Conservation (phyloP, 2,888 invertebrate species). For the Caenorhabditis virilis region DNA sequence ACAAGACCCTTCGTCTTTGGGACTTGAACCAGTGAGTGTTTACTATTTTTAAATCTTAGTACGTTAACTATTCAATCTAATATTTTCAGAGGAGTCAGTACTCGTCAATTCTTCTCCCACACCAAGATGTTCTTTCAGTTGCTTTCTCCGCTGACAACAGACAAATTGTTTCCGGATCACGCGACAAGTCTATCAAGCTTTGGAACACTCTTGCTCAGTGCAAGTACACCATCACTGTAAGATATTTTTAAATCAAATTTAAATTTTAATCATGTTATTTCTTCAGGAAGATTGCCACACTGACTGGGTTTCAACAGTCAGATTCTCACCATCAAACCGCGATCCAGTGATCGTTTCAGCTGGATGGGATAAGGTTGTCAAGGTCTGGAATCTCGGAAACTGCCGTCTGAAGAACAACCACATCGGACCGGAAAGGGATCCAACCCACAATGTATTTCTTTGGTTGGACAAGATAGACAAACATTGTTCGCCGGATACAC, state of each 20-base stretch:
- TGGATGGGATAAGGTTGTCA: slow-evolving; percentile 94
- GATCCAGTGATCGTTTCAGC: slow-evolving; percentile 98
- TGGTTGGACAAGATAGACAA: no score
- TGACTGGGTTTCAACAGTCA: slow-evolving; percentile 98
- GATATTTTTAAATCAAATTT: slow-evolving; percentile 1
- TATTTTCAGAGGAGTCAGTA: slow-evolving; percentile 74
- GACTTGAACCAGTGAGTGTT: slow-evolving; percentile 83
- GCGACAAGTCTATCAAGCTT: slow-evolving; percentile 97
- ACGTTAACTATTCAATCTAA: no score
- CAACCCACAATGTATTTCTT: no score
- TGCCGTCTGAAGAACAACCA: slow-evolving; percentile 98
- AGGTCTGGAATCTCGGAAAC: slow-evolving; percentile 90
- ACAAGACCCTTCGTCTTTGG: slow-evolving; percentile 97
- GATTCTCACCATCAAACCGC: slow-evolving; percentile 96
- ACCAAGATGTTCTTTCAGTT: slow-evolving; percentile 98
- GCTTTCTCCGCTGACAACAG: slow-evolving; percentile 99
- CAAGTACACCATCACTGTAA: slow-evolving; percentile 91
- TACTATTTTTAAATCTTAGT: no score
- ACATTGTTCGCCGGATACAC: slow-evolving; percentile 94
- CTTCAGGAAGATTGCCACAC: slow-evolving; percentile 80
- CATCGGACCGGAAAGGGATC: no score
- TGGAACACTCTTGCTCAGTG: slow-evolving; percentile 99
- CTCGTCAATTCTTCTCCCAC: slow-evolving; percentile 97
- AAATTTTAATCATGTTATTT: no score
- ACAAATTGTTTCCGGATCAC: slow-evolving; percentile 97